These are phyloP conservation scores for Cephalopholis sonnerati DNA, from an alignment of 2,113 vertebrate species.

Conservation along the genomic window DNA sequence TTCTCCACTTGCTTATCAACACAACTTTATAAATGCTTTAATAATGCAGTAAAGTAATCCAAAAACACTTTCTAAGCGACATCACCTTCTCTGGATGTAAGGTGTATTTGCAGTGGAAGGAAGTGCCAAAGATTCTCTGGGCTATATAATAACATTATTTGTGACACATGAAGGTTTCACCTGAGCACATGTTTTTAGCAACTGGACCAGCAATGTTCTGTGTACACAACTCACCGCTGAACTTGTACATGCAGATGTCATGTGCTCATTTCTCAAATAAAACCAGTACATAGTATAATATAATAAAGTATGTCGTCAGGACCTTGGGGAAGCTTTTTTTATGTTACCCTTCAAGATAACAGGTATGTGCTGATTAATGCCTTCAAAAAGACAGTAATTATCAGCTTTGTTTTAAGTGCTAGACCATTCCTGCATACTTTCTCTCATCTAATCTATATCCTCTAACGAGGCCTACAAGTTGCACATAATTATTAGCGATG, in stretches of 20 bases:
- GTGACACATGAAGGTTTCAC: conserved; percentile 16
- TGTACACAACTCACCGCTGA: too few species aligned
- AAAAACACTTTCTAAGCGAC: not conserved
- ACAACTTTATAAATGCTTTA: not conserved
- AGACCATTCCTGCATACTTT: not conserved
- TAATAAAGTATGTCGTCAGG: not conserved
- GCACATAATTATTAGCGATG: not conserved
- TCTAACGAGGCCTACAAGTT: not conserved
- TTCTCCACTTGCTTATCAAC: not conserved
- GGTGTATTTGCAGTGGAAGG: not conserved
- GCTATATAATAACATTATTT: conserved; percentile 28
- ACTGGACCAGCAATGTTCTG: too few species aligned
- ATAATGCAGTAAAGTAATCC: not conserved
- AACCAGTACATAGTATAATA: too few species aligned
- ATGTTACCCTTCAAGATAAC: not conserved
- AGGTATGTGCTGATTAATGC: not conserved
- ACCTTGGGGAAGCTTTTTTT: not conserved
- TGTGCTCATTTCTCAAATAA: too few species aligned
- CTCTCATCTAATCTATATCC: not conserved
- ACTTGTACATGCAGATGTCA: too few species aligned
- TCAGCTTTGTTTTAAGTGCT: not conserved
- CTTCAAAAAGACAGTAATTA: too few species aligned
- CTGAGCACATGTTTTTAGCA: conserved; percentile 18
- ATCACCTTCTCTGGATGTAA: not conserved
- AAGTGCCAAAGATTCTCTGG: conserved; percentile 22